These are phyloP conservation scores for Varanus salvator DNA, from an alignment of 2,113 vertebrate genomes.

Conservation along the genomic window DNA sequence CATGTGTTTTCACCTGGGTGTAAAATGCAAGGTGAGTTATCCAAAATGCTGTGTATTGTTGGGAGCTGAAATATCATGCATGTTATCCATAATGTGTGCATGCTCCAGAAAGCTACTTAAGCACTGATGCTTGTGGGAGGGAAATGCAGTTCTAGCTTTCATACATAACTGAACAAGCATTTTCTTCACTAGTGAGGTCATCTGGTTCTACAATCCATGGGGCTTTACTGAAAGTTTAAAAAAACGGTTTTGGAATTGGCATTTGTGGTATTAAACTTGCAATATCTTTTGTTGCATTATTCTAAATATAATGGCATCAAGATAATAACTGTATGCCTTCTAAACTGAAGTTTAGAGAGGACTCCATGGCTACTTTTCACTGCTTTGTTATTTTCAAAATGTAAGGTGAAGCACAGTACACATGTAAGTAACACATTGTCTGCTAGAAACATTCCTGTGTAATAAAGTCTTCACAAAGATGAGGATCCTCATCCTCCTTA, in stretches of 20 bases:
- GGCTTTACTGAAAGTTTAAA: neutral
- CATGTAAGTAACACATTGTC: constrained; percentile 5
- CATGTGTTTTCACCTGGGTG: constrained; percentile 26
- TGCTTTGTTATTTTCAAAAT: neutral
- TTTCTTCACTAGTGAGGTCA: neutral
- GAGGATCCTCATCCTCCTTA: neutral
- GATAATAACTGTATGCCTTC: neutral
- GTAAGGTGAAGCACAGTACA: neutral
- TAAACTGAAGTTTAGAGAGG: constrained; percentile 1
- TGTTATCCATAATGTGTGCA: constrained; percentile 16
- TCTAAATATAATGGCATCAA: neutral
- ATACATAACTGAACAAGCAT: neutral
- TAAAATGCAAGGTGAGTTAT: constrained; percentile 35
- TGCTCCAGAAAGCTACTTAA: neutral
- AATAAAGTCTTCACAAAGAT: neutral
- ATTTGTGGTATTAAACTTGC: neutral
- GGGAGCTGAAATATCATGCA: constrained; percentile 34
- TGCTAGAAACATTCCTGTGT: constrained; percentile 15
- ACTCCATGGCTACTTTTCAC: constrained; percentile 15
- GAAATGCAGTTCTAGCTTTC: neutral
- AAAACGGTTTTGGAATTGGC: neutral
- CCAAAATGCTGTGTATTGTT: constrained; percentile 33
- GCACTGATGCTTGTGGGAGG: neutral
- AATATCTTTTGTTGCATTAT: neutral
- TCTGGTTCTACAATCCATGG: neutral